phyloP scores from a whole-genome alignment of 92 coral and sea anemone species.

The Porites lobata region DNA sequence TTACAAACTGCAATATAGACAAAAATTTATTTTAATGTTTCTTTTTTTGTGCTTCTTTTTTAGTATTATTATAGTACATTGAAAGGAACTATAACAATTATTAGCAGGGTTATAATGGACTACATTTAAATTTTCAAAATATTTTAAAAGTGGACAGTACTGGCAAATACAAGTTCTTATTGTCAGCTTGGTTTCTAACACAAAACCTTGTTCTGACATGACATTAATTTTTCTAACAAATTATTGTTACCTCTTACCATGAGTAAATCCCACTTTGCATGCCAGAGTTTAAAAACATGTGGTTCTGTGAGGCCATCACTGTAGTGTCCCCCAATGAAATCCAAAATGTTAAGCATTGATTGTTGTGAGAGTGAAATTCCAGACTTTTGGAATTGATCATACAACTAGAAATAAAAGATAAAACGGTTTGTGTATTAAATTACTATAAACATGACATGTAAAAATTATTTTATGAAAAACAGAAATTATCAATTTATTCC shows the following conservation, averaged over 20 bases:
- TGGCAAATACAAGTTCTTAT: background rate
- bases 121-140: background rate
- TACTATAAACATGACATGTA: background rate
- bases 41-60: background rate
- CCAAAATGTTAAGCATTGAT: conserved; percentile 34
- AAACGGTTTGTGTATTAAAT: background rate
- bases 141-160: background rate
- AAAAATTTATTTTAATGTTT: no score
- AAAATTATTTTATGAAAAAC: background rate
- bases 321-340: conserved; percentile 56
- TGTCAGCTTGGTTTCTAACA: background rate
- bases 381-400: conserved; percentile 36
- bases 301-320: conserved; percentile 44
- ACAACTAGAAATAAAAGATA: conserved; percentile 4
- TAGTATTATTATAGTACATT: background rate
- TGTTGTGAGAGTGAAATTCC: conserved; percentile 41
- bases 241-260: conserved; percentile 20
- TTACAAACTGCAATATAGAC: conserved; percentile 28
- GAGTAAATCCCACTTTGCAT: conserved; percentile 27
- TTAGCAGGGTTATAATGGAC: background rate
- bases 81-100: background rate
- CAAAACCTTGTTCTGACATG: background rate
- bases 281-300: conserved; percentile 36
- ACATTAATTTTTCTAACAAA: background rate
- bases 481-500: background rate